A percentile compares a stretch with the other conserved stretches of the same genome.
These are phyloP conservation scores for Paradoxurus hermaphroditus DNA, from an alignment of 2,113 vertebrate genomes.

Conservation along the genomic window DNA sequence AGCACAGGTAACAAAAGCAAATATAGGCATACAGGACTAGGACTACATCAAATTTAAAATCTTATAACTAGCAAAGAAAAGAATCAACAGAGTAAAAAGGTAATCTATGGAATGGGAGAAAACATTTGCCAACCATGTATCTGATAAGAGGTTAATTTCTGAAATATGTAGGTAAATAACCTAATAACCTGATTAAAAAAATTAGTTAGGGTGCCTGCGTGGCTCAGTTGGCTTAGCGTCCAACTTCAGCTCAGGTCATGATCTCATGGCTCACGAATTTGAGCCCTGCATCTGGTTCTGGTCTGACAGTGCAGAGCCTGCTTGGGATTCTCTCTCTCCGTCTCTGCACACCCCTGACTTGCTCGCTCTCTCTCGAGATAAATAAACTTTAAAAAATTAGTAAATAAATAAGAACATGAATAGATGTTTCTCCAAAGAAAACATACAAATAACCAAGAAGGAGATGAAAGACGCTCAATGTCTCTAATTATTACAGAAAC, in stretches of 20 bases:
- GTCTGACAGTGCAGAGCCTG: too few species aligned
- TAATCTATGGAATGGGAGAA: not conserved
- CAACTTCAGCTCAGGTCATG: too few species aligned
- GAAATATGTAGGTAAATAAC: not conserved
- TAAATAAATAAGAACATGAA: not conserved
- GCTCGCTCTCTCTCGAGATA: too few species aligned
- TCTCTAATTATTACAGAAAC: not conserved
- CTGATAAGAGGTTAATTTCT: not conserved
- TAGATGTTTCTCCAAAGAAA: not conserved
- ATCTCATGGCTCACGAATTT: too few species aligned
- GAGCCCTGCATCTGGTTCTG: too few species aligned
- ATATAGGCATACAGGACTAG: not conserved
- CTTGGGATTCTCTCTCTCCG: too few species aligned
- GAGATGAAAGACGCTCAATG: not conserved
- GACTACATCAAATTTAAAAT: not conserved
- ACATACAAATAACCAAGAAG: not conserved
- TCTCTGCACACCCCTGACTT: too few species aligned
- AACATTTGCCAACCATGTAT: not conserved
- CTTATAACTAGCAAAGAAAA: not conserved
- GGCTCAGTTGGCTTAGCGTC: too few species aligned
- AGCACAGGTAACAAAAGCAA: not conserved
- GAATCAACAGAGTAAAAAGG: not conserved
- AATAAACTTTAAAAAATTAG: too few species aligned
- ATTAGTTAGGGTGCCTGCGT: too few species aligned
- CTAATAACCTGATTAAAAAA: not conserved